Evolutionary conservation across 2,113 vertebrate species (phyloP).

Genomic region (Addax nasomaculatus): DNA sequence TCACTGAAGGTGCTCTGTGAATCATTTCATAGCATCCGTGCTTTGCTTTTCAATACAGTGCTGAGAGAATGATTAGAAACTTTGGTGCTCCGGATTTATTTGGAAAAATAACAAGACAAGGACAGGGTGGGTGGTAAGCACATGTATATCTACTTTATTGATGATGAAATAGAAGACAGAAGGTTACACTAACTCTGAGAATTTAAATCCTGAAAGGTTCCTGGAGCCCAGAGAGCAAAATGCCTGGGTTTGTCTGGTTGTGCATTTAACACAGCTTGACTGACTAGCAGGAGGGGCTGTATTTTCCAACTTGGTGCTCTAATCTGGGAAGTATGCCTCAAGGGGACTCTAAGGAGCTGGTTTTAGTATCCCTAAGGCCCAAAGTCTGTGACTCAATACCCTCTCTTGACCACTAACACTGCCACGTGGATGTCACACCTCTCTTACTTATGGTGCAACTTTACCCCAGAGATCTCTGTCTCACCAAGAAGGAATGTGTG

Average conservation of each 20-base stretch:
- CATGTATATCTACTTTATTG: not conserved
- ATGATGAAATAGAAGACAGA: not conserved
- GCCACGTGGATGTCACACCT: not conserved
- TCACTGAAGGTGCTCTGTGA: not conserved
- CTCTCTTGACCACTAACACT: not conserved
- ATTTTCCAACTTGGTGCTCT: not conserved
- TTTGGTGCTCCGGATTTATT: not conserved
- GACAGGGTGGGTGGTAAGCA: not conserved
- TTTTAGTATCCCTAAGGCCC: not conserved
- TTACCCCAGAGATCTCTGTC: not conserved
- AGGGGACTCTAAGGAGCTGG: not conserved
- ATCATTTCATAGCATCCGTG: not conserved
- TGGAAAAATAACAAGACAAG: not conserved
- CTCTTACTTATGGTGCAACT: not conserved
- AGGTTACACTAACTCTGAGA: not conserved
- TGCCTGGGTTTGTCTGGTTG: not conserved
- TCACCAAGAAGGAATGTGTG: conserved; percentile 43
- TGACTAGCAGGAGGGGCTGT: too few relatives aligned
- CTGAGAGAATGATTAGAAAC: not conserved
- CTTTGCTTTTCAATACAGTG: not conserved
- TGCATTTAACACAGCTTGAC: not conserved
- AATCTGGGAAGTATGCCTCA: not conserved
- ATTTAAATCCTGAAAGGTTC: not conserved
- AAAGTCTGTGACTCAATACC: not conserved
- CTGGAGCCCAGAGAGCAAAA: not conserved